A percentile compares a stretch with the other conserved stretches of the same genome.
Evolutionary conservation across 2,797 vertebrate species (phyloP).

Genomic region (Lophotriccus pileatus): DNA sequence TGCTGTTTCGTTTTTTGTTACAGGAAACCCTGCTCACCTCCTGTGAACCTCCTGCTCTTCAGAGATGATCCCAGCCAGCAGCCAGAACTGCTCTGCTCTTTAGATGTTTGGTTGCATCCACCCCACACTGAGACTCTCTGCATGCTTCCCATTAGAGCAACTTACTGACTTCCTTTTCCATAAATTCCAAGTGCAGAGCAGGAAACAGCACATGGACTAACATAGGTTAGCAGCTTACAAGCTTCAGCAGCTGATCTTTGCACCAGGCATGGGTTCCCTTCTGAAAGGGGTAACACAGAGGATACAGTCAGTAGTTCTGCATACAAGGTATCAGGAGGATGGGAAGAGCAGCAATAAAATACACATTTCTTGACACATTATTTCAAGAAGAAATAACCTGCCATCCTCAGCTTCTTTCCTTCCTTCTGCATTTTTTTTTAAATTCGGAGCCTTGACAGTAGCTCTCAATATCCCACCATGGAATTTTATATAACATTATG

Average conservation of each 20-base stretch:
- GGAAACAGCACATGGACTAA: neutral
- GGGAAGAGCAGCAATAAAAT: neutral
- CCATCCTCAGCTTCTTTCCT: neutral
- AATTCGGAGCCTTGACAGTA: neutral
- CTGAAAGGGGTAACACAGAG: neutral
- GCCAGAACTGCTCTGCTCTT: neutral
- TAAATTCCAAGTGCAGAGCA: neutral
- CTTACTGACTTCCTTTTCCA: neutral
- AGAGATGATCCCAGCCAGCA: neutral
- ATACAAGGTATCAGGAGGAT: neutral
- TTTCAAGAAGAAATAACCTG: conserved; percentile 5
- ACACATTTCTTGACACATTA: neutral
- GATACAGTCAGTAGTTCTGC: neutral
- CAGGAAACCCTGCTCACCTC: neutral
- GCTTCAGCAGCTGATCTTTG: neutral
- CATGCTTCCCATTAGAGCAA: neutral
- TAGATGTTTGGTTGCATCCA: neutral
- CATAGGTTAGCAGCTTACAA: neutral
- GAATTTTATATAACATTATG: conserved; percentile 5
- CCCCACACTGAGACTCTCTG: neutral
- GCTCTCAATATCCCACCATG: neutral
- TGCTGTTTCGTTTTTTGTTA: neutral
- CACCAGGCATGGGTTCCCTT: neutral
- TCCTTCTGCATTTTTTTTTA: neutral
- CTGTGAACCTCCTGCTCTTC: neutral